phyloP scores from a whole-genome alignment of 2,888 invertebrate genomes.

The Cremastobaeus sp. region DNA sequence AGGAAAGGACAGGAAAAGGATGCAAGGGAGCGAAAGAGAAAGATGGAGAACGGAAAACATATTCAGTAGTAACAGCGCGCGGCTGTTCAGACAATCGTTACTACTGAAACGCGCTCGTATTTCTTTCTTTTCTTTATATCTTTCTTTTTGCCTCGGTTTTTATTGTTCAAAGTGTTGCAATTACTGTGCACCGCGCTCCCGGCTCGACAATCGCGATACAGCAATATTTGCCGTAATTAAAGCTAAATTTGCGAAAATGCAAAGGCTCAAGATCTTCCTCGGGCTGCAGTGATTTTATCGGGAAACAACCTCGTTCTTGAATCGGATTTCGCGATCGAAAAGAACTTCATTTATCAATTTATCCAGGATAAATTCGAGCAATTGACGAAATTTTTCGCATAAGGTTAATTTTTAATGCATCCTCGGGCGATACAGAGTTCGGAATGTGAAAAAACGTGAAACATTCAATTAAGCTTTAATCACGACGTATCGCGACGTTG shows the following conservation, averaged over 20 bases:
- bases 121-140: slow-evolving; percentile 21
- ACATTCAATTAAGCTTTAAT: no score
- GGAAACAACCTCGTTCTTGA: no score
- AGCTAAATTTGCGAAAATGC: slow-evolving; percentile 20
- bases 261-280: background rate
- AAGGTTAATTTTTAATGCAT: no score
- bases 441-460: no score
- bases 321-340: no score
- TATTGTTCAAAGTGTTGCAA: slow-evolving; percentile 32
- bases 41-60: slow-evolving; percentile 18
- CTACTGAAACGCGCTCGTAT: slow-evolving; percentile 28
- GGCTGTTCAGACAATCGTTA: slow-evolving; percentile 50
- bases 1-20: background rate
- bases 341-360: no score
- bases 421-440: no score
- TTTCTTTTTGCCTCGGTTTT: slow-evolving; percentile 10
- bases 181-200: slow-evolving; percentile 17
- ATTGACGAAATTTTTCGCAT: no score
- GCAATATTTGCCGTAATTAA: slow-evolving; percentile 32
- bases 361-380: no score
- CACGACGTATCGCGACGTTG: no score
- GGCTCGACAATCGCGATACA: slow-evolving; percentile 3
- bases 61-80: slow-evolving; percentile 47
- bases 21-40: background rate
- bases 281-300: slow-evolving; percentile 1